phyloP scores from a whole-genome alignment of 2,113 vertebrate genomes.

The Gopherus evgoodei region DNA sequence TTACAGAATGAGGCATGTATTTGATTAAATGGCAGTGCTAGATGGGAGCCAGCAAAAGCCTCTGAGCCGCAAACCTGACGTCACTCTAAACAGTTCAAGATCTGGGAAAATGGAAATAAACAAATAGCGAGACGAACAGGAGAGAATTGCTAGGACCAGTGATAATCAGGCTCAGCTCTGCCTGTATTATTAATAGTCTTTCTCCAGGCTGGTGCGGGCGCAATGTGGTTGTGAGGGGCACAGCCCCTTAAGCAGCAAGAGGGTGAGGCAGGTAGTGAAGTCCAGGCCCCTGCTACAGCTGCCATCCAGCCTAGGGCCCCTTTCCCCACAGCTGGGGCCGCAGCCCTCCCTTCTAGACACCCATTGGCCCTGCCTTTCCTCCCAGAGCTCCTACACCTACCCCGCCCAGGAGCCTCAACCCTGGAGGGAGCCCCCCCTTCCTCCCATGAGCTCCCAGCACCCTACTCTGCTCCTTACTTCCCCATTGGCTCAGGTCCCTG shows the following conservation, averaged over 20 bases:
- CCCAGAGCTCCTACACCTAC: too few species aligned
- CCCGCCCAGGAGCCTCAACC: too few species aligned
- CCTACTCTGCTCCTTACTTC: neutral
- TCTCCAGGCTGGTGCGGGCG: neutral
- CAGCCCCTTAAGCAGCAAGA: too few species aligned
- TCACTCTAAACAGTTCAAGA: neutral
- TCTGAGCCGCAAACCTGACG: too few species aligned
- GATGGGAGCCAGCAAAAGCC: neutral
- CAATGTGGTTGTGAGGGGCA: too few species aligned
- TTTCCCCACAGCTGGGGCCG: neutral
- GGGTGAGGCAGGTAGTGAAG: neutral
- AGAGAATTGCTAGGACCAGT: neutral
- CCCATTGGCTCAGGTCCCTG: neutral
- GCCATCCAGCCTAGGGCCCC: neutral
- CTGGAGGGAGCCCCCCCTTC: neutral
- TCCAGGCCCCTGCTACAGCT: neutral
- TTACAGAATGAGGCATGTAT: too few species aligned
- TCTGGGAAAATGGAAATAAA: neutral
- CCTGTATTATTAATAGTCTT: neutral
- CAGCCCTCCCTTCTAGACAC: neutral
- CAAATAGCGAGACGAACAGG: neutral
- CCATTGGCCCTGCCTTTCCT: neutral
- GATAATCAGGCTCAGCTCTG: neutral
- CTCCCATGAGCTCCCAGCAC: too few species aligned
- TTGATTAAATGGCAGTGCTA: neutral